Evolutionary conservation across 2,888 invertebrate species (phyloP).

Genomic region (Fragum sueziense): DNA sequence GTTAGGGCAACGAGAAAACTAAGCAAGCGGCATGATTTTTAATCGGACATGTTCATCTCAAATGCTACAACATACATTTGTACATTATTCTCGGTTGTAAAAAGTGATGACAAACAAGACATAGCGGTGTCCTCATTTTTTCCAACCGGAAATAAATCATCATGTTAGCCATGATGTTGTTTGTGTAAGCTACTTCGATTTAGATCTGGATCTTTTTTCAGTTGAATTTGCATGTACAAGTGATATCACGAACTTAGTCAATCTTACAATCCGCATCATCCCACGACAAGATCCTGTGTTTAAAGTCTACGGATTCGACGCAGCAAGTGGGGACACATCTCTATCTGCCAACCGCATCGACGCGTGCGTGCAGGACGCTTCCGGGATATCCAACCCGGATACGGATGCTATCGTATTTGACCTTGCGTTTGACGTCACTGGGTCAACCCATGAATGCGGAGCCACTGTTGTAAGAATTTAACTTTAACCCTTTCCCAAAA

Average conservation of each 20-base stretch:
- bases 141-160: too few relatives aligned
- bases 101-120: too few relatives aligned
- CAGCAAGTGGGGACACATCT: conserved; percentile 28
- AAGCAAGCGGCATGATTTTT: too few relatives aligned
- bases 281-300: conserved; percentile 29
- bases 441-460: conserved; percentile 35
- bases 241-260: conserved; percentile 22
- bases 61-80: too few relatives aligned
- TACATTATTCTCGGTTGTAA: too few relatives aligned
- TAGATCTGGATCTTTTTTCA: conserved; percentile 25
- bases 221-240: conserved; percentile 5
- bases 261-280: conserved; percentile 25
- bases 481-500: too few relatives aligned
- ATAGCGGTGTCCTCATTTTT: too few relatives aligned
- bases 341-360: conserved; percentile 19
- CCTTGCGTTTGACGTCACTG: conserved; percentile 24
- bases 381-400: neutral
- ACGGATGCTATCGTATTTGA: conserved; percentile 24
- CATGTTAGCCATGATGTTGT: too few relatives aligned
- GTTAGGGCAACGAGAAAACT: too few relatives aligned
- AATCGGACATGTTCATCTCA: too few relatives aligned
- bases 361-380: conserved; percentile 30
- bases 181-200: too few relatives aligned
- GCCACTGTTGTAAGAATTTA: conserved; percentile 23
- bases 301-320: conserved; percentile 42